phyloP scores from a whole-genome alignment of 2,113 vertebrate genomes.

The human (Homo sapiens) region DNA sequence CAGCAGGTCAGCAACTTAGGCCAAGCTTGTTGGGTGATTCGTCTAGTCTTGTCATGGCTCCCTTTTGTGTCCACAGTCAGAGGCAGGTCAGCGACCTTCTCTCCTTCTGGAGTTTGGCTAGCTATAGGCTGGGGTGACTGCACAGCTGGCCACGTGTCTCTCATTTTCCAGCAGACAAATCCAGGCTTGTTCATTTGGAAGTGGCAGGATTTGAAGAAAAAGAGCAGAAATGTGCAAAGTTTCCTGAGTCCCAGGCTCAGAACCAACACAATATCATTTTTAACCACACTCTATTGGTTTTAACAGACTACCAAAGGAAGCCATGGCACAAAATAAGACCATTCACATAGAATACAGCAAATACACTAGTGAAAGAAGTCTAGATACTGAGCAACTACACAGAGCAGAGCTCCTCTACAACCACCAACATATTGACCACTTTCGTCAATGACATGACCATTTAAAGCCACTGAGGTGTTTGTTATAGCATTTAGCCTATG shows the following conservation, averaged over 20 bases:
- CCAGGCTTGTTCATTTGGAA: neutral
- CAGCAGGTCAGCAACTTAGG: neutral
- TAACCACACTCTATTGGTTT: neutral
- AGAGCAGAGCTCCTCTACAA: neutral
- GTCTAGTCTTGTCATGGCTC: neutral
- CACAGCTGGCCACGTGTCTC: neutral
- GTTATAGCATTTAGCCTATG: neutral
- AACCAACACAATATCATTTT: neutral
- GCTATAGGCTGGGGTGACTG: neutral
- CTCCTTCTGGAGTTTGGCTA: neutral
- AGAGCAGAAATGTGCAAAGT: neutral
- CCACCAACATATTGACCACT: neutral
- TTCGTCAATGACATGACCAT: neutral
- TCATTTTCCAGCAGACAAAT: neutral
- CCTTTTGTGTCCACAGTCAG: neutral
- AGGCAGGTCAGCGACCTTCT: neutral
- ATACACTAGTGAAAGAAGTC: neutral
- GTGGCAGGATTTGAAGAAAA: neutral
- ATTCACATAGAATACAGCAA: neutral
- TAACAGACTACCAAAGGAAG: neutral
- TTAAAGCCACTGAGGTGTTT: too few species aligned
- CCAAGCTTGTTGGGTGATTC: neutral
- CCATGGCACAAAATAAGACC: neutral
- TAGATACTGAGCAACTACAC: neutral
- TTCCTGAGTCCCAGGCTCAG: neutral